Evolutionary conservation across 1,140 invertebrate genomes (phyloP), one percentile per base, ranked within the genome.

Genomic region (Coelopa frigida): DNA sequence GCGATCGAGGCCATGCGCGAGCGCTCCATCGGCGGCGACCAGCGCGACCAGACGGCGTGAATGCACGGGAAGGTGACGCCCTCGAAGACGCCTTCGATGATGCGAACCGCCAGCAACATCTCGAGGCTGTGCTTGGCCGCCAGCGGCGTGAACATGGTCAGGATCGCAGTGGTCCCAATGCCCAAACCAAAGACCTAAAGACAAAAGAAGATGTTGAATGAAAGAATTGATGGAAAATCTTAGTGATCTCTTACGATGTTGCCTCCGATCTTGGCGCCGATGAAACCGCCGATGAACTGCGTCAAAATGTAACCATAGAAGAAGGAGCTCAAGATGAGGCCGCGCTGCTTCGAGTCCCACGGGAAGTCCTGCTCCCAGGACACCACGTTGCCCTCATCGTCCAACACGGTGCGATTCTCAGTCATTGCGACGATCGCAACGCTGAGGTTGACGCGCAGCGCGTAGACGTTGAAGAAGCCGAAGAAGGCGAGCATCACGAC

Each of bases 371-470:
- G 74, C 17, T 73, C 68, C 73, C 81, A 68, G 15, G 65, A 70
- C 11, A 56, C 50, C 7, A 54, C 49, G 3, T 74, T 78, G 3
- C 80, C 80, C 53, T 78, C 76, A 8, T 73, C 74, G 29, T 79
- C 70, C 21, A 70, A 66, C 0, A 76, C 70, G 12, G 76, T 74
- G 23, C 76, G 65, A 24, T 78, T 78, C 47, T 81, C 77, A 0
- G 83, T 85, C 85, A 95, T 94, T 20, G 87, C 86, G 15, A 95
- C 87, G 49, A 94, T 86, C 3, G 89, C 89, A 17, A 95, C 83
- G 40, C 85, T 89, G 12, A 95, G 72, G 70, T 94, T 94, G 0
- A 89, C 89, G 21, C 92, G 75, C 47, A 94, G 71, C 14, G 87
- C 81, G 70, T 94, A 94, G 1, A 89, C 79, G 57, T 90, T 86